Percentiles rank a stretch among this genome's conserved stretches.
phyloP scores from a whole-genome alignment of 1,140 invertebrate species.

The Agrilus planipennis region DNA sequence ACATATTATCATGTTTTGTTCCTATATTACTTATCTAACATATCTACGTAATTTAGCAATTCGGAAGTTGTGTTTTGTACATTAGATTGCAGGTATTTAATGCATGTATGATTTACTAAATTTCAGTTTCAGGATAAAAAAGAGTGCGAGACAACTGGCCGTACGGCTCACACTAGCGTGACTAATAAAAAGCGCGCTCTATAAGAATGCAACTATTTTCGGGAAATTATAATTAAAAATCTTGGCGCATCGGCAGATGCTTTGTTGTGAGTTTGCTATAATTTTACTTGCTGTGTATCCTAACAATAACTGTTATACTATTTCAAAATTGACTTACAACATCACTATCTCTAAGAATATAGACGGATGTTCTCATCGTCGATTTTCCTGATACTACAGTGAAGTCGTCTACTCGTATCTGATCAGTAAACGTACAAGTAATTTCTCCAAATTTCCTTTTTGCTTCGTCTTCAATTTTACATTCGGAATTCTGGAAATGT shows the following conservation, averaged over 20 bases:
- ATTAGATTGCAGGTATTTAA: too few relatives aligned
- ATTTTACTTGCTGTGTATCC: background rate
- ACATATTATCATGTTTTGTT: too few relatives aligned
- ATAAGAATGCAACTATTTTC: background rate
- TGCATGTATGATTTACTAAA: background rate
- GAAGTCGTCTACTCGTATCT: constrained; percentile 47
- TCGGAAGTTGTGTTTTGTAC: too few relatives aligned
- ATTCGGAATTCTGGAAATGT: constrained; percentile 36
- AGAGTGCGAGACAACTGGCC: too few relatives aligned
- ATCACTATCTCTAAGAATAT: constrained; percentile 49
- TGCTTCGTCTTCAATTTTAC: constrained; percentile 39
- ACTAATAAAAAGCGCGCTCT: background rate
- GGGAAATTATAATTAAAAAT: constrained; percentile 1
- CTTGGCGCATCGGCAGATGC: background rate
- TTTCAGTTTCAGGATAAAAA: too few relatives aligned
- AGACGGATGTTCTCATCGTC: constrained; percentile 42
- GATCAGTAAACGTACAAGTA: constrained; percentile 46
- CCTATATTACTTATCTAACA: too few relatives aligned
- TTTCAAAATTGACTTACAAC: constrained; percentile 47
- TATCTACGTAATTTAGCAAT: too few relatives aligned
- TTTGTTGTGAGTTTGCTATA: background rate
- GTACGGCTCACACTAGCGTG: background rate
- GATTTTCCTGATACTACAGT: constrained; percentile 37
- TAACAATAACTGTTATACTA: constrained; percentile 26
- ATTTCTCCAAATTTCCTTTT: constrained; percentile 38